Evolutionary conservation across 2,113 vertebrate genomes (phyloP), one percentile per base, ranked within the genome.

Genomic region (Tonatia bakeri): DNA sequence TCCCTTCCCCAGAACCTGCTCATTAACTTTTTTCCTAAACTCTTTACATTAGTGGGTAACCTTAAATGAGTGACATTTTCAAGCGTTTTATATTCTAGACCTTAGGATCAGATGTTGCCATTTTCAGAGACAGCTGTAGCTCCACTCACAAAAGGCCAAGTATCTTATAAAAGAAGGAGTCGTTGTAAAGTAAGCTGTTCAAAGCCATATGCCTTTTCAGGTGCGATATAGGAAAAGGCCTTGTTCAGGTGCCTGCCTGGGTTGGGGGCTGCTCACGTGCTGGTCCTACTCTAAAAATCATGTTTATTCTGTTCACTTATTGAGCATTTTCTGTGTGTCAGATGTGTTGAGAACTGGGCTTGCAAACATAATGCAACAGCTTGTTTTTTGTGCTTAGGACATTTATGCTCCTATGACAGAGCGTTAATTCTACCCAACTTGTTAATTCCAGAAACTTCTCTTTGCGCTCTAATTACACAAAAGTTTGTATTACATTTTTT

Each of bases 21-120:
- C 94, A n/a, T 73, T 97, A 94, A 83, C 40, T 88, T 87, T 65
- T 94, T n/a, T 0, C 24, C 64, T 70, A 75, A 94, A 73, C 86
- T 97, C 65, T 97, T 88, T 96, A 86, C 86, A 92, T 87, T 64
- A 84, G 77, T 85, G 64, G 54, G 65, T 96, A 96, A 97, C 89
- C 94, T 96, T 94, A 97, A 98, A 93, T 96, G 97, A 97, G 88
- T 96, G 97, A 96, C 96, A 97, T 97, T 98, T 98, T 97, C 94
- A 87, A 87, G 93, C 80, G 86, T 89, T 97, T 96, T 96, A 96
- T 97, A 95, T 96, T 97, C 88, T 81, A 80, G 96, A 91, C 93
- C 95, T 94, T 14, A 65, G 93, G 96, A 97, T 98, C 97, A 98
- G 97, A 97, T 97, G 97, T 97, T 98, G 97, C 97, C 97, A 96